Evolutionary conservation across 1,140 invertebrate species (phyloP).

Genomic region (Sycobia sp.): DNA sequence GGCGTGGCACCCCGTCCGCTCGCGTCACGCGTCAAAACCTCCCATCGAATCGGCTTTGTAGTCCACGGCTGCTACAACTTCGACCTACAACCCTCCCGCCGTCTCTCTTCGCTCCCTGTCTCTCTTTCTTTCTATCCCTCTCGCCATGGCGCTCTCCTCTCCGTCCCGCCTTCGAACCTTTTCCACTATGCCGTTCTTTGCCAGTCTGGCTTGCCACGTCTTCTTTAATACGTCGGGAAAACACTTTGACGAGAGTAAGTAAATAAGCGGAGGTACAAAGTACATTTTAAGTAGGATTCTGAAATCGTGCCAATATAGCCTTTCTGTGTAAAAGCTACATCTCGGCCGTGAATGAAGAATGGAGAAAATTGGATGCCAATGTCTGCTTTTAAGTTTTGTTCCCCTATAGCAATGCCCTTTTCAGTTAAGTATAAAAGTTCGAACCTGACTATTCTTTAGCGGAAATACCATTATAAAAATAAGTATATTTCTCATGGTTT

Average conservation of each 20-base stretch:
- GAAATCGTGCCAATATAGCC: not conserved
- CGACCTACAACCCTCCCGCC: not conserved
- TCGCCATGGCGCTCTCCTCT: too few species aligned
- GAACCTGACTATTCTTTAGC: too few species aligned
- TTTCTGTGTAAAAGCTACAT: too few species aligned
- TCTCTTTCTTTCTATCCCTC: not conserved
- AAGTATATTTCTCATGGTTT: too few species aligned
- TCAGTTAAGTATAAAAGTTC: too few species aligned
- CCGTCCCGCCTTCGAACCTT: not conserved
- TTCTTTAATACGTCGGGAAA: not conserved
- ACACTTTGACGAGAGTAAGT: constrained; percentile 13
- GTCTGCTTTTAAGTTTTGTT: too few species aligned
- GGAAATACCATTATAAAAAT: too few species aligned
- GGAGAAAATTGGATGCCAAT: too few species aligned
- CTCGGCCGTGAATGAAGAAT: too few species aligned
- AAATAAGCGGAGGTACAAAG: constrained; percentile 3
- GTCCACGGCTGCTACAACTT: not conserved
- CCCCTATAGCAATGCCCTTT: too few species aligned
- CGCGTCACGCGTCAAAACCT: constrained; percentile 2
- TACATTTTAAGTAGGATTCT: not conserved
- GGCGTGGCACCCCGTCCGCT: too few species aligned
- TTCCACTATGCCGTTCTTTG: not conserved
- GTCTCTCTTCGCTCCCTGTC: not conserved
- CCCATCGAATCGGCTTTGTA: constrained; percentile 4
- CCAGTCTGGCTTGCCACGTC: not conserved